Evolutionary conservation across 2,113 vertebrate species (phyloP).

Genomic region (Cyanocitta stelleri): DNA sequence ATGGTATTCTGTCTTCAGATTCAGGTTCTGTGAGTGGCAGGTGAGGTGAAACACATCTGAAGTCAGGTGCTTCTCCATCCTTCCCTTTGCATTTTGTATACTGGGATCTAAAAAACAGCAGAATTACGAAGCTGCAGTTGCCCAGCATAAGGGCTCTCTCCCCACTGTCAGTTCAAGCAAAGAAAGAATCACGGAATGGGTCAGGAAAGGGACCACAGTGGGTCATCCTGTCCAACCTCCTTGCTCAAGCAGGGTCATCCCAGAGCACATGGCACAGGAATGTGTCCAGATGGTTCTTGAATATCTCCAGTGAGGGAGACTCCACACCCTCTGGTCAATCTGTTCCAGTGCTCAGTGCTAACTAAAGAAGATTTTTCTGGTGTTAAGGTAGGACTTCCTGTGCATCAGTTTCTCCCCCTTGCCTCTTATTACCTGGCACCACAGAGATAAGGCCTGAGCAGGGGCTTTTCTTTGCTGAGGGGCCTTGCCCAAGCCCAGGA

Average conservation of each 20-base stretch:
- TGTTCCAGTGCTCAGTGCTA: neutral
- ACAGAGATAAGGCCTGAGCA: neutral
- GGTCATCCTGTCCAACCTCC: neutral
- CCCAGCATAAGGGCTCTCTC: neutral
- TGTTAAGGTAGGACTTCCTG: neutral
- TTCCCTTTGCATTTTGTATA: neutral
- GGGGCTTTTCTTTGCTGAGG: neutral
- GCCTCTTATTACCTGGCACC: neutral
- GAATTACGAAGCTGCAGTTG: accelerated
- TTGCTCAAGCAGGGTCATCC: neutral
- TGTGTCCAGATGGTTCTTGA: neutral
- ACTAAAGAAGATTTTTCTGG: neutral
- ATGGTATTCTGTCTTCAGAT: neutral
- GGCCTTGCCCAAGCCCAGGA: neutral
- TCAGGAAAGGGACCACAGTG: neutral
- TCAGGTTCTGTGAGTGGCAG: neutral
- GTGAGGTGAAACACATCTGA: neutral
- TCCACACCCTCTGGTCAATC: neutral
- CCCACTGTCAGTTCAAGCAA: neutral
- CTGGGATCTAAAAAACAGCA: neutral
- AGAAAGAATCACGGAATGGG: neutral
- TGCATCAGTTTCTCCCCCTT: neutral
- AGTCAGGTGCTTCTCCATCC: neutral
- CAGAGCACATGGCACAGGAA: neutral
- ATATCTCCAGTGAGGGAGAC: neutral